phyloP scores from a whole-genome alignment of 2,797 vertebrate genomes.

The Smutsia temminckii region DNA sequence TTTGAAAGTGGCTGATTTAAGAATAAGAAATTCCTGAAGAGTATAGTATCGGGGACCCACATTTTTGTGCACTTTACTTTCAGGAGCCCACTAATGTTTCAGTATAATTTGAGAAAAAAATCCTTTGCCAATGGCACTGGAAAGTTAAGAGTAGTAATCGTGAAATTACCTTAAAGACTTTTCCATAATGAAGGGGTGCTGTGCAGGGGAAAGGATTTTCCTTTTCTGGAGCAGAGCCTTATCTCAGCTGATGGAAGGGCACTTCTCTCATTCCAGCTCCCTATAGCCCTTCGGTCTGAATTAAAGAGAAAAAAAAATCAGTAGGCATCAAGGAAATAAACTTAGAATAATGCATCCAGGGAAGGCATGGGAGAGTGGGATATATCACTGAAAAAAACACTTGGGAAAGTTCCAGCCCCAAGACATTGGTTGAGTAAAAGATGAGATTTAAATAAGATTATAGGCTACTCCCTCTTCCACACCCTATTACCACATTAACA shows the following conservation, averaged over 20 bases:
- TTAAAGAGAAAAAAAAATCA: not conserved
- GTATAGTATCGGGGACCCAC: not conserved
- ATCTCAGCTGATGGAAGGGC: too few relatives aligned
- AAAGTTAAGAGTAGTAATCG: not conserved
- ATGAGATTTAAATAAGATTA: not conserved
- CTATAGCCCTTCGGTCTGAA: not conserved
- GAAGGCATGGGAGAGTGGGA: not conserved
- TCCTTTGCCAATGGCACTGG: not conserved
- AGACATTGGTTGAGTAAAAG: not conserved
- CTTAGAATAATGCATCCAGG: not conserved
- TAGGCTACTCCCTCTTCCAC: not conserved
- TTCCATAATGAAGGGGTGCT: not conserved
- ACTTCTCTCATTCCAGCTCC: not conserved
- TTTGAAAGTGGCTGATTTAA: fast-evolving
- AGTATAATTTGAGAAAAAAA: not conserved
- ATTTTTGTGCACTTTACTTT: not conserved
- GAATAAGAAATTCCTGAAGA: not conserved
- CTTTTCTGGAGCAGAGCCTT: too few relatives aligned
- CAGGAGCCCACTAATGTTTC: not conserved
- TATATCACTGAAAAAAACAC: not conserved
- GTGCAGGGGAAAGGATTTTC: not conserved
- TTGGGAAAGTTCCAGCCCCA: not conserved
- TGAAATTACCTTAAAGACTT: not conserved
- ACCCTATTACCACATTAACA: not conserved
- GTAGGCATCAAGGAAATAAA: not conserved